phyloP scores from a whole-genome alignment of 1,140 invertebrate species.

The Frieseomelitta varia region DNA sequence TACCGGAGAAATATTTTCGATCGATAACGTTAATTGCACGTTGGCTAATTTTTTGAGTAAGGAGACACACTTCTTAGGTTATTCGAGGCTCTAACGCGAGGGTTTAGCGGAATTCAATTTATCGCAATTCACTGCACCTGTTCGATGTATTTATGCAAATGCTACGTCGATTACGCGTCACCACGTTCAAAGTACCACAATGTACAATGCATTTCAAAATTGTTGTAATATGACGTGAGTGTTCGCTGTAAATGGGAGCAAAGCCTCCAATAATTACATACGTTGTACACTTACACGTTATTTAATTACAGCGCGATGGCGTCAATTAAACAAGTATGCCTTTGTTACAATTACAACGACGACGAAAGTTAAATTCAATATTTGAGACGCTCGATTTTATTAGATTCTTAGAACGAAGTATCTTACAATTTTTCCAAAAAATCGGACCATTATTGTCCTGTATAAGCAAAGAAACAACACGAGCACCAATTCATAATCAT shows the following conservation, averaged over 20 bases:
- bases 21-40: no score
- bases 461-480: no score
- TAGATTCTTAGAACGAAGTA: not conserved
- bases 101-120: slow-evolving; percentile 34
- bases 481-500: no score
- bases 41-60: no score
- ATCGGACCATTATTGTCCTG: no score
- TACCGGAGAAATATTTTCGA: no score
- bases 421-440: not conserved
- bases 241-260: not conserved
- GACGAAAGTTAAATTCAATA: not conserved
- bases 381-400: not conserved
- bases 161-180: slow-evolving; percentile 50
- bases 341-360: not conserved
- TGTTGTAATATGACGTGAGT: not conserved
- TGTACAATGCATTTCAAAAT: slow-evolving; percentile 10
- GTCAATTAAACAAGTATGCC: not conserved
- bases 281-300: not conserved
- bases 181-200: slow-evolving; percentile 18
- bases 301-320: not conserved
- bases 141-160: slow-evolving; percentile 60
- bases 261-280: not conserved
- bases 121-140: slow-evolving; percentile 45
- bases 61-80: not conserved
- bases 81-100: slow-evolving; percentile 16